Base-by-base conservation (phyloP, 1,140 invertebrate species). In the Phocides pigmalion region DNA sequence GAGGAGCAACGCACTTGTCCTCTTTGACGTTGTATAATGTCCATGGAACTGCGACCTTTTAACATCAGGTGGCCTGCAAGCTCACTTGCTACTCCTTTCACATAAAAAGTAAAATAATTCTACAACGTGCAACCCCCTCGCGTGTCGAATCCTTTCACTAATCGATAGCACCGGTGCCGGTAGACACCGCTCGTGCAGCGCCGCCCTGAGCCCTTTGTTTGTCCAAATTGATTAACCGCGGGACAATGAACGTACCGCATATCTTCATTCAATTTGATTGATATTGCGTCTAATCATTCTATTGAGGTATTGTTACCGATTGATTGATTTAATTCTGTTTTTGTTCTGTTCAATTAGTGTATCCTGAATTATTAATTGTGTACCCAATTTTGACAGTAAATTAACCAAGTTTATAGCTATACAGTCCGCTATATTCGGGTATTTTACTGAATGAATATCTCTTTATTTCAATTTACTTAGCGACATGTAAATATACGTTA, bases 221-320 rank as follows among this genome's bases (percentile, higher is more conserved):
- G 47, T 25, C 14, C 20, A 16, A 32, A 50, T 50, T 32, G 47
- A 50, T 50, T 32, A 20, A 25, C 12, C 47, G 47, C 16, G 47
- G 47, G 25, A 50, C 47, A 50, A 50, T 32, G 47, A 11, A n/a
- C 0, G 3, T 15, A 25, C 46, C 46, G 16, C 16, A 50, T 50
- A 32, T 32, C 47, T 50, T 50, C 12, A 50, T 50, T 50, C 15
- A 1, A 15, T 16, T 49, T 50, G 28, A 32, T 50, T 32, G n/a
- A 50, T 50, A 50, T 50, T 50, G 22, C 14, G 14, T 32, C 12
- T 50, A 50, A 50, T 50, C 46, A 49, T 2, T 25, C 19, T 49
- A 49, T 49, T 25, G 46, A 14, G 35, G 12, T 5, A 1, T 0
- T 32, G 28, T 32, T 32, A 32, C 28, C 9, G 28, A 32, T 1